These are phyloP conservation scores for Acrocera orbiculus DNA, from an alignment of 2,888 invertebrate genomes.

Conservation along the genomic window DNA sequence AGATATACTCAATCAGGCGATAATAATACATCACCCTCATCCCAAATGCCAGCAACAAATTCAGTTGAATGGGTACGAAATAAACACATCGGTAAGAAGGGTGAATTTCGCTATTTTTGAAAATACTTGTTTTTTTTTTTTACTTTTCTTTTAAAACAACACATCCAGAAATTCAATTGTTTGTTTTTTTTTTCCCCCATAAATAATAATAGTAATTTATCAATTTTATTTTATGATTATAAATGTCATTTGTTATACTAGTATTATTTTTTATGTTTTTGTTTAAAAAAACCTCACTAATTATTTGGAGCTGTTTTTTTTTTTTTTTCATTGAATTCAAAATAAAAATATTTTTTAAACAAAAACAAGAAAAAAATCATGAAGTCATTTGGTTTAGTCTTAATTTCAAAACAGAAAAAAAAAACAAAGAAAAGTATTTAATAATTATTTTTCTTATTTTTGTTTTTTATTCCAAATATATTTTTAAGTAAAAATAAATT, in stretches of 20 bases:
- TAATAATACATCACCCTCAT: slow-evolving; percentile 6
- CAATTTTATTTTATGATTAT: not conserved
- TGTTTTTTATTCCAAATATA: too few relatives aligned
- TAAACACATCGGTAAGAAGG: slow-evolving; percentile 82
- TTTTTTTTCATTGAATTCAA: too few relatives aligned
- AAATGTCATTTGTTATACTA: not conserved
- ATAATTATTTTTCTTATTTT: too few relatives aligned
- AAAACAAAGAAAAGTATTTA: too few relatives aligned
- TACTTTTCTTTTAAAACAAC: not conserved
- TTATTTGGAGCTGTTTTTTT: too few relatives aligned
- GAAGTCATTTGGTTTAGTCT: too few relatives aligned
- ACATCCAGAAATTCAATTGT: not conserved
- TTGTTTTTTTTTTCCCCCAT: not conserved
- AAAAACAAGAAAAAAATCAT: too few relatives aligned
- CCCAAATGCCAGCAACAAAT: slow-evolving; percentile 36
- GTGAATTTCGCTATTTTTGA: slow-evolving; percentile 87
- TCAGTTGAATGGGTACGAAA: slow-evolving; percentile 72
- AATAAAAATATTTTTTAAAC: too few relatives aligned
- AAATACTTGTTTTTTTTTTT: not conserved
- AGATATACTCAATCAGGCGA: slow-evolving; percentile 11
- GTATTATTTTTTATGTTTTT: too few relatives aligned
- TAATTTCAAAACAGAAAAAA: too few relatives aligned
- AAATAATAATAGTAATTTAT: not conserved
- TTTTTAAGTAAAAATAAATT: too few relatives aligned
- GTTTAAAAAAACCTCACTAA: too few relatives aligned